Base-by-base conservation (phyloP, 2,797 vertebrate species). In the Esox lucius region DNA sequence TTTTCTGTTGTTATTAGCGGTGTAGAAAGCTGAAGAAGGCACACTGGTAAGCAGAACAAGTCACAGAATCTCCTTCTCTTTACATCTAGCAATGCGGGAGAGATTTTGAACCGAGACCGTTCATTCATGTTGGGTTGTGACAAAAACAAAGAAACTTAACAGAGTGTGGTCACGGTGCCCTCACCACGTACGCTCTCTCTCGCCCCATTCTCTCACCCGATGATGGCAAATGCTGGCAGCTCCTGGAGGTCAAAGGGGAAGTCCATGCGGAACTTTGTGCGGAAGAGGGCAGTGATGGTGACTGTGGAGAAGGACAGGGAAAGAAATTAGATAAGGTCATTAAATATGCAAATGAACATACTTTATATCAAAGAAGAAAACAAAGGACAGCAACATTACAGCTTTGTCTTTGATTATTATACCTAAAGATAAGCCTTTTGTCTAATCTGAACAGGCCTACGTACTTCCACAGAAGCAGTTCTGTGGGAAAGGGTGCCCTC, bases 211-310 rank as follows among this genome's bases (percentile, higher is more conserved):
- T 51, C 90, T 89, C 87, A 98, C 97, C 97, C 97, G 22, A 98
- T 98, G 82, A 97, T 75, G 28, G 96, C 97, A 64, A 98, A 98
- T 0, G 97, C 97, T 0, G 97, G 97, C 71, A 98, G 93, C 85
- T 98, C 97, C 88, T 98, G 93, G n/a, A 98, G 94, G 86, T 98
- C 97, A 72, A 98, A 98, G 59, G 97, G 96, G 82, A 98, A 98
- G 85, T 98, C 97, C 95, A 97, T 96, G 0, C 97, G 94, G 39
- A 98, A 98, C 72, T 97, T 98, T 0, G 97, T 98, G 91, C 95
- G 95, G 93, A 98, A 98, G 69, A 98, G 92, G 79, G 97, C 97
- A 0, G 97, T 98, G 91, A 98, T 98, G 81, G 97, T 98, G 61
- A 95, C 97, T 98, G 81, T 35, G n/a, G 72, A 19, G 65, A 28